A percentile compares a stretch with the other conserved stretches of the same genome.
These are phyloP conservation scores for Patiria pectinifera DNA, from an alignment of 53 echinoderm and acorn worm genomes.

Conservation along the genomic window DNA sequence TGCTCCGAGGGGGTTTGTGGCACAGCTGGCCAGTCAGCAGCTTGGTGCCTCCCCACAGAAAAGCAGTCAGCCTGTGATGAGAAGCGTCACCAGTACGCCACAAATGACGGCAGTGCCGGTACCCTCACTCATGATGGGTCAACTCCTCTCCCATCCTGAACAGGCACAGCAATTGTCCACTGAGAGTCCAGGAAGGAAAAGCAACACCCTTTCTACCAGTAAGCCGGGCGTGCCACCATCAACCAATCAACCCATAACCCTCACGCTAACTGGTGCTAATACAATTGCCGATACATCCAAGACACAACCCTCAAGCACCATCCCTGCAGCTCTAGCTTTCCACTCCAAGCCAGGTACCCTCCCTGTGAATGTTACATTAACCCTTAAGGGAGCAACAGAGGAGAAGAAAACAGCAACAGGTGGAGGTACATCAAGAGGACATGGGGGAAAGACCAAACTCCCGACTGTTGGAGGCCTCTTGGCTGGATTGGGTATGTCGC, in stretches of 20 bases:
- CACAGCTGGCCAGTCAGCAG: constrained; percentile 32
- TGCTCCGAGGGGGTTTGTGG: constrained; percentile 63
- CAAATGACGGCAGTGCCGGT: constrained; percentile 22
- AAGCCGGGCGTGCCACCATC: constrained; percentile 2
- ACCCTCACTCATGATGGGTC: constrained; percentile 50
- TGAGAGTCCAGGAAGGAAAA: constrained; percentile 3
- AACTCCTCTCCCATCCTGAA: constrained; percentile 23
- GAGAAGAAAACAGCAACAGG: neutral
- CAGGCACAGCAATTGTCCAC: neutral
- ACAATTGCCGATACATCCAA: constrained; percentile 27
- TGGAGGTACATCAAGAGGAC: constrained; percentile 13
- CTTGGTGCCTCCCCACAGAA: constrained; percentile 9
- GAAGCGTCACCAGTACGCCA: neutral
- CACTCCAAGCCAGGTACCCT: constrained; percentile 34
- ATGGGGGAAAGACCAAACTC: constrained; percentile 30
- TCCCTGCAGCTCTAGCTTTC: constrained; percentile 48
- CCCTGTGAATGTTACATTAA: constrained; percentile 58
- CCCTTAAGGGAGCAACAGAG: constrained; percentile 50
- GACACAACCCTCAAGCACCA: constrained; percentile 39
- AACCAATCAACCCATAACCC: constrained; percentile 47
- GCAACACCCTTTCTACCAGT: neutral
- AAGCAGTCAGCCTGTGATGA: neutral
- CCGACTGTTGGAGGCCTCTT: constrained; percentile 65
- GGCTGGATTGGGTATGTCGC: constrained; percentile 58
- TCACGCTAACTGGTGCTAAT: constrained; percentile 44